A percentile compares a stretch with the other conserved stretches of the same genome.
Evolutionary conservation across 2,113 vertebrate species (phyloP).

Genomic region (Leucosticte australis): DNA sequence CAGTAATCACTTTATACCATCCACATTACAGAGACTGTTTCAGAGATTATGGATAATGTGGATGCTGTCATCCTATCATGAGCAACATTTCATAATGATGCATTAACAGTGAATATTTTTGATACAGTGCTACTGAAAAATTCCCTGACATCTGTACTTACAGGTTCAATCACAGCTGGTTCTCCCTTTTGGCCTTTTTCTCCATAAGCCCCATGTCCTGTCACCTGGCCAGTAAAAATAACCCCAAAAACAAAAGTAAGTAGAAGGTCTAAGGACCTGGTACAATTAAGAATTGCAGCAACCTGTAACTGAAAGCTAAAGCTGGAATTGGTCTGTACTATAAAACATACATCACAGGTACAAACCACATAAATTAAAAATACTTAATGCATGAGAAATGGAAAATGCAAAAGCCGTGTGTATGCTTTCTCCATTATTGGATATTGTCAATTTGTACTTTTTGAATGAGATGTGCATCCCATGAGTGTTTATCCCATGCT

Average conservation of each 20-base stretch:
- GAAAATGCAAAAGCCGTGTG: neutral
- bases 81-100: neutral
- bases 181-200: conserved; percentile 96
- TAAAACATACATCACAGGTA: neutral
- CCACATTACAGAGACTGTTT: neutral
- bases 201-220: conserved; percentile 80
- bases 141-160: conserved; percentile 72
- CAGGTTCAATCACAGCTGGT: conserved; percentile 94
- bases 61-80: neutral
- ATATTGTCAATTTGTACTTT: neutral
- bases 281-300: neutral
- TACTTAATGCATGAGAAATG: neutral
- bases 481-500: neutral
- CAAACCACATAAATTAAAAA: neutral
- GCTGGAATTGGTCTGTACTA: conserved; percentile 15
- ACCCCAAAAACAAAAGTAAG: neutral
- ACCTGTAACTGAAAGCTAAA: conserved; percentile 38
- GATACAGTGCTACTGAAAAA: neutral
- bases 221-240: conserved; percentile 75
- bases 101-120: neutral
- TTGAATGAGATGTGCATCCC: neutral
- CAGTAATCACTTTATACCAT: neutral
- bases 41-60: neutral
- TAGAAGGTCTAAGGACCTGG: neutral
- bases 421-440: neutral